Evolutionary conservation across 2,888 invertebrate species (phyloP).

Genomic region (Tetranychus truncatus): DNA sequence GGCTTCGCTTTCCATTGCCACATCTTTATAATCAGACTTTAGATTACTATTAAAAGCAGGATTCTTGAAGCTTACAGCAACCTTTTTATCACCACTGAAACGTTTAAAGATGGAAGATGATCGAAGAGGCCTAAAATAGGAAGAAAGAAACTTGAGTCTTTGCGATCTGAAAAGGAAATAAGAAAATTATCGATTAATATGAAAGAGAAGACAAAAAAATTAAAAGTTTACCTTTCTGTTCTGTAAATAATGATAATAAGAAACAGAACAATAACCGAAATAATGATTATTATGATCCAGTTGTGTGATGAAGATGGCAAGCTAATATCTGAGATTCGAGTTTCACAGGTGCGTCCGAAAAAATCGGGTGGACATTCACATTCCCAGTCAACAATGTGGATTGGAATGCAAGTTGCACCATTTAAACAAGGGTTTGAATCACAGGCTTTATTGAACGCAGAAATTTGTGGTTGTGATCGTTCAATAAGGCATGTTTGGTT

Average conservation of each 20-base stretch:
- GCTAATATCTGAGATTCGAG: not conserved
- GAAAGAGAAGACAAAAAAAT: not conserved
- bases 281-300: not conserved
- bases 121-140: not conserved
- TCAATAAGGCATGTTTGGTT: conserved; percentile 38
- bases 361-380: conserved; percentile 15
- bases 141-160: not conserved
- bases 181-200: not conserved
- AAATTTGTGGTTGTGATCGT: not conserved
- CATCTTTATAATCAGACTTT: not conserved
- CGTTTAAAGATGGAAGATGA: conserved; percentile 9
- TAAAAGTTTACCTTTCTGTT: not conserved
- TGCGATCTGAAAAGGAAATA: not conserved
- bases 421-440: conserved; percentile 12
- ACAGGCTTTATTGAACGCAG: not conserved
- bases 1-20: conserved; percentile 11
- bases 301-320: not conserved
- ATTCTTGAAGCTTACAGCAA: conserved; percentile 22
- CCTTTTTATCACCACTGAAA: conserved; percentile 14
- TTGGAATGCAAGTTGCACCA: conserved; percentile 15
- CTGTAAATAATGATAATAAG: not conserved
- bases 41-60: conserved; percentile 12
- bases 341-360: conserved; percentile 4
- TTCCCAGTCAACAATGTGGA: not conserved
- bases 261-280: not conserved